Conservation (phyloP, 2,797 vertebrate species). For the Acropternis orthonyx region DNA sequence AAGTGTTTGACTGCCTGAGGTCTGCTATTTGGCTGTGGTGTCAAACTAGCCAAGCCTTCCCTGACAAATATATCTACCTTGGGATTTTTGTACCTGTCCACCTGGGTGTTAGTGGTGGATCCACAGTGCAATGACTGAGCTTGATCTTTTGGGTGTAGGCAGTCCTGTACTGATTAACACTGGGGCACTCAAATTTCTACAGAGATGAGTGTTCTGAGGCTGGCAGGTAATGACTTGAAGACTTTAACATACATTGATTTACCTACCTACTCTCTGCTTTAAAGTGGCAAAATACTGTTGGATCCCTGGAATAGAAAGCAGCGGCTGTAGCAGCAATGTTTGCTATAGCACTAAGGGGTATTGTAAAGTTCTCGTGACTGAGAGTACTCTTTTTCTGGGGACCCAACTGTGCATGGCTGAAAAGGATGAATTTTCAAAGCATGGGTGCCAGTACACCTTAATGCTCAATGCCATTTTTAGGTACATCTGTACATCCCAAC, state of each 20-base stretch:
- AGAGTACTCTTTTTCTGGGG: neutral
- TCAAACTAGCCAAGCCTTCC: neutral
- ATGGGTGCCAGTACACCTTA: neutral
- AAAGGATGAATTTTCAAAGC: neutral
- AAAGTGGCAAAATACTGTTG: neutral
- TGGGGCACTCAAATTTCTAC: neutral
- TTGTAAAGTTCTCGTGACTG: neutral
- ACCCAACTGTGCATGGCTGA: neutral
- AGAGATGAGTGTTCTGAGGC: neutral
- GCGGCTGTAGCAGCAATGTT: neutral
- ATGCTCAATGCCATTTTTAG: neutral
- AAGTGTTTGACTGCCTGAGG: neutral
- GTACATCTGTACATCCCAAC: neutral
- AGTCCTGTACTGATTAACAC: neutral
- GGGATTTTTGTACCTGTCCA: neutral
- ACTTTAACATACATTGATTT: rapidly evolving
- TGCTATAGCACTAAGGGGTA: neutral
- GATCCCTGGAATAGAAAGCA: neutral
- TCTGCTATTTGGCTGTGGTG: neutral
- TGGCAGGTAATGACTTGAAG: neutral
- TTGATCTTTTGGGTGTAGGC: neutral
- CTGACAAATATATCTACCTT: neutral
- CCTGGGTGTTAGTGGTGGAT: neutral
- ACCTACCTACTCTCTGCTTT: neutral
- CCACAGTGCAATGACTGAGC: neutral